Evolutionary conservation across 64 coral and sea anemone genomes (phyloP), one percentile per base, ranked within the genome.

Genomic region (Platygyra sinensis): DNA sequence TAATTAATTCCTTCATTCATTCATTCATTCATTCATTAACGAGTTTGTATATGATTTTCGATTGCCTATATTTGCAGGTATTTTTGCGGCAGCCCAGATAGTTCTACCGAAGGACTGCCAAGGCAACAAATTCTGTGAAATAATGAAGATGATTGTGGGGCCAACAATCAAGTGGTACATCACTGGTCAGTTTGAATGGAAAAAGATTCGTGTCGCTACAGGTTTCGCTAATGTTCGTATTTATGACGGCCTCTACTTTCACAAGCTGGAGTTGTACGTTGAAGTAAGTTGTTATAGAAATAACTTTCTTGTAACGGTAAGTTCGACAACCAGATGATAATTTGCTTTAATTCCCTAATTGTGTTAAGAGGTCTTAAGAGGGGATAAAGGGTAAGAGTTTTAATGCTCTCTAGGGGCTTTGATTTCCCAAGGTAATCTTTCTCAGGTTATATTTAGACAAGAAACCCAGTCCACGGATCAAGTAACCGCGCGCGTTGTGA

Each of bases 41-140:
- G 38, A 39, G 38, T 5, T 39, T 39, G 38, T 39, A 5, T 39
- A 39, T 39, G n/a, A n/a, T n/a, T 46, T 39, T 31, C 33, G 22
- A 77, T 30, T 77, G 0, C 12, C 31, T 13, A 16, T 28, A 5
- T 10, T 69, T n/a, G 22, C n/a, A 85, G 81, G 94, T 1, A 91
- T 99, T 2, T 93, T 90, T n/a, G 90, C 93, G 12, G 97, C 73
- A 30, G 97, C 94, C 5, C 97, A 93, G 49, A 52, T 99, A 2
- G 86, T 92, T 75, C 74, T 99, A 3, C 97, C 97, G 10, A 99
- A 99, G 39, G 97, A 99, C 14, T 99, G 97, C 52, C 77, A 92
- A 63, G 93, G 89, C 11, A 90, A 94, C 51, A 98, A 92, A 64
- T 98, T 98, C 29, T 98, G 93, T 86, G 93, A 98, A 67, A 92